Conservation (phyloP, 2,113 vertebrate species). For the Pica pica region DNA sequence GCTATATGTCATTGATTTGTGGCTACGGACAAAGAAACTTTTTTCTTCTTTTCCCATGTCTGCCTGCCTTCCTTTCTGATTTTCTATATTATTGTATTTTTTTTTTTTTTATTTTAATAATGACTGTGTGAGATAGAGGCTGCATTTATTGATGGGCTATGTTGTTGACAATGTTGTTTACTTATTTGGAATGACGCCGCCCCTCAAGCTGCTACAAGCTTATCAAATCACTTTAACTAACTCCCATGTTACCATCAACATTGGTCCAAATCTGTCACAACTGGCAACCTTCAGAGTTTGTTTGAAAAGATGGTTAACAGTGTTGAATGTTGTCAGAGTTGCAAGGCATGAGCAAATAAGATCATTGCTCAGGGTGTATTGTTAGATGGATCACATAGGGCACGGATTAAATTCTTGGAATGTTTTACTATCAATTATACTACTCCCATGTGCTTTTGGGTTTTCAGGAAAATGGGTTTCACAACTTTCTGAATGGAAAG, state of each 20-base stretch:
- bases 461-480: neutral
- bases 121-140: constrained; percentile 1
- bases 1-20: constrained; percentile 8
- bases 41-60: neutral
- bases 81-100: neutral
- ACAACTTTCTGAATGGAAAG: neutral
- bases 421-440: neutral
- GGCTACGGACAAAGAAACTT: constrained; percentile 8
- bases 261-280: constrained; percentile 75
- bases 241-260: constrained; percentile 61
- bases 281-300: constrained; percentile 71
- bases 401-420: neutral
- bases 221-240: constrained; percentile 69
- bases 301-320: constrained; percentile 68
- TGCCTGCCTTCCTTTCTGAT: neutral
- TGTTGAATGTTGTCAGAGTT: constrained; percentile 30
- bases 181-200: constrained; percentile 54
- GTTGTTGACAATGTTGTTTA: constrained; percentile 72
- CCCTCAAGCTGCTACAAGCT: constrained; percentile 75
- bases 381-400: neutral
- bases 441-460: neutral
- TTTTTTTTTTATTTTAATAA: constrained; percentile 2
- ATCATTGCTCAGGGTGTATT: neutral
- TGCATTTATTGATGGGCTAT: constrained; percentile 23
- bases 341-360: constrained; percentile 39